These are phyloP conservation scores for Panopea generosa DNA, from an alignment of 2,888 invertebrate species.

Conservation along the genomic window DNA sequence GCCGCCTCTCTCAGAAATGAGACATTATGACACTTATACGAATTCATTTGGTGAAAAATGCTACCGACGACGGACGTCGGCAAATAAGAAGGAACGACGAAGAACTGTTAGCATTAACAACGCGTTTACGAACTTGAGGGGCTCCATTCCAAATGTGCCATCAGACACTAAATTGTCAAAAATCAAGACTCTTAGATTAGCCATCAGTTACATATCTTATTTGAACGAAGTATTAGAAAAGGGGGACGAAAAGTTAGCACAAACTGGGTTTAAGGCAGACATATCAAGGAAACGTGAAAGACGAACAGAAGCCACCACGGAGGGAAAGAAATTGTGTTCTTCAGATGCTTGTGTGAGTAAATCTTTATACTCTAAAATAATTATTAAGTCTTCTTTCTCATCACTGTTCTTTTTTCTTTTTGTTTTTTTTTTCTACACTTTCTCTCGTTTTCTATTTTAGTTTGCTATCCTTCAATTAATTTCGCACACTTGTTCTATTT, in stretches of 20 bases:
- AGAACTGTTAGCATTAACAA: slow-evolving; percentile 97
- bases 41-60: slow-evolving; percentile 73
- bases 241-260: slow-evolving; percentile 90
- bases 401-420: too few species aligned
- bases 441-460: too few species aligned
- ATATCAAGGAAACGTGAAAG: slow-evolving; percentile 86
- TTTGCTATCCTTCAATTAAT: too few species aligned
- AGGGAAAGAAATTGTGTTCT: slow-evolving; percentile 38
- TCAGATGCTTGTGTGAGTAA: slow-evolving; percentile 63
- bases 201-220: slow-evolving; percentile 90
- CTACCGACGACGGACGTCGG: slow-evolving; percentile 87
- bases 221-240: slow-evolving; percentile 94
- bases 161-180: slow-evolving; percentile 97
- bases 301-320: slow-evolving; percentile 31
- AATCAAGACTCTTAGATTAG: slow-evolving; percentile 97
- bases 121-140: slow-evolving; percentile 95
- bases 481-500: too few species aligned
- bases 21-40: slow-evolving; percentile 59
- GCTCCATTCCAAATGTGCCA: slow-evolving; percentile 98
- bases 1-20: slow-evolving; percentile 37
- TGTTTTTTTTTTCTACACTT: too few species aligned
- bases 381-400: neutral
- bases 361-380: neutral
- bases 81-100: slow-evolving; percentile 97
- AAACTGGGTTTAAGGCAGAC: slow-evolving; percentile 93